Percentiles rank a stretch among this genome's conserved stretches.
phyloP scores from a whole-genome alignment of 2,113 vertebrate genomes.

The Muntiacus muntjak region DNA sequence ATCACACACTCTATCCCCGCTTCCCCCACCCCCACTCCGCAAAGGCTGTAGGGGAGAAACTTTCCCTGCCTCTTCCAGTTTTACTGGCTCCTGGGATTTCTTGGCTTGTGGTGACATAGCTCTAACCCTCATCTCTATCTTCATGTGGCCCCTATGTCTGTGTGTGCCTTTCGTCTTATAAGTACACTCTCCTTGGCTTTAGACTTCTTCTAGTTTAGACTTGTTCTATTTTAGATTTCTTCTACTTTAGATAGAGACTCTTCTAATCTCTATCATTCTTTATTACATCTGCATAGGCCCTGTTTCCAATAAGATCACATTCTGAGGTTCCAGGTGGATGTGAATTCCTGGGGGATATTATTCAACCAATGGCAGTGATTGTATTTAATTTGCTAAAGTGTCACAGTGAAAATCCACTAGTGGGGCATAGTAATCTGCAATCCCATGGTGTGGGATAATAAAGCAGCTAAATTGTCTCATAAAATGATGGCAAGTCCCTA shows the following conservation, averaged over 20 bases:
- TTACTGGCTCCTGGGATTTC: background rate
- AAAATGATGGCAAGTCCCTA: background rate
- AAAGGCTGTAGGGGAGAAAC: background rate
- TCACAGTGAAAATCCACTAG: background rate
- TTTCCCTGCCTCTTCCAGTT: background rate
- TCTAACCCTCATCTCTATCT: background rate
- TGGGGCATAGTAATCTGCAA: background rate
- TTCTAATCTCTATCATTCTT: background rate
- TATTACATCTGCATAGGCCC: background rate
- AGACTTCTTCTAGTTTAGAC: background rate
- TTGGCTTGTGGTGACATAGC: background rate
- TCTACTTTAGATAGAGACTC: background rate
- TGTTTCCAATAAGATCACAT: background rate
- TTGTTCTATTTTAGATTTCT: background rate
- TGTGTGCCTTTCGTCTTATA: background rate
- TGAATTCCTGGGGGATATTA: background rate
- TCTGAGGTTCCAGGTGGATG: background rate
- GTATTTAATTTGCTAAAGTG: background rate
- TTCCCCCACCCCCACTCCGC: background rate
- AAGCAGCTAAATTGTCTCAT: background rate
- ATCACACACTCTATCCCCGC: background rate
- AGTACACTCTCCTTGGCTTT: background rate
- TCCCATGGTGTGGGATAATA: background rate
- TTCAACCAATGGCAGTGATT: background rate
- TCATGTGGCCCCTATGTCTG: background rate